Conservation (phyloP, 2,888 invertebrate genomes). For the Callyntrura guangdongensis region DNA sequence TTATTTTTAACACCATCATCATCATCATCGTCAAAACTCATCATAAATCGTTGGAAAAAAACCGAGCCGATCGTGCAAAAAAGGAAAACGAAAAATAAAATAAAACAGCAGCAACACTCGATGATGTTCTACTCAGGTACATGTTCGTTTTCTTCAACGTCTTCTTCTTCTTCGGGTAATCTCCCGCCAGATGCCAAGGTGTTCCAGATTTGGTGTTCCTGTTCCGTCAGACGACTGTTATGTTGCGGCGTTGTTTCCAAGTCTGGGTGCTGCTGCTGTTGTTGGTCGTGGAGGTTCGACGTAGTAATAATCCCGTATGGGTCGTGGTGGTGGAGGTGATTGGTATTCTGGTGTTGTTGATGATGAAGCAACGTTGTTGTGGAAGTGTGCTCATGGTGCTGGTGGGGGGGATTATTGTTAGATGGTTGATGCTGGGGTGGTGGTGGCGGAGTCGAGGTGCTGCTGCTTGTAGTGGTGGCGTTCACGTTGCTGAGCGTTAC, state of each 20-base stretch:
- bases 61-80: not conserved
- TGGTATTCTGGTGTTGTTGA: too few species aligned
- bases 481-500: not conserved
- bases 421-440: not conserved
- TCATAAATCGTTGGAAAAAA: too few species aligned
- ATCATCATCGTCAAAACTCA: not conserved
- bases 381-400: not conserved
- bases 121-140: constrained; percentile 16
- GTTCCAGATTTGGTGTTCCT: not conserved
- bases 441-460: too few species aligned
- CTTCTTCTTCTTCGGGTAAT: not conserved
- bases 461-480: too few species aligned
- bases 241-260: not conserved
- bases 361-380: too few species aligned
- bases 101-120: not conserved
- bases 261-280: not conserved
- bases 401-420: not conserved
- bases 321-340: not conserved
- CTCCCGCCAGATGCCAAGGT: not conserved
- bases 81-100: too few species aligned
- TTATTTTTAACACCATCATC: not conserved
- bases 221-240: not conserved
- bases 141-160: not conserved
- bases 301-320: too few species aligned
- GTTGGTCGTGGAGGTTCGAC: not conserved